phyloP scores from a whole-genome alignment of 2,797 vertebrate species.

The Tokudaia muenninki region DNA sequence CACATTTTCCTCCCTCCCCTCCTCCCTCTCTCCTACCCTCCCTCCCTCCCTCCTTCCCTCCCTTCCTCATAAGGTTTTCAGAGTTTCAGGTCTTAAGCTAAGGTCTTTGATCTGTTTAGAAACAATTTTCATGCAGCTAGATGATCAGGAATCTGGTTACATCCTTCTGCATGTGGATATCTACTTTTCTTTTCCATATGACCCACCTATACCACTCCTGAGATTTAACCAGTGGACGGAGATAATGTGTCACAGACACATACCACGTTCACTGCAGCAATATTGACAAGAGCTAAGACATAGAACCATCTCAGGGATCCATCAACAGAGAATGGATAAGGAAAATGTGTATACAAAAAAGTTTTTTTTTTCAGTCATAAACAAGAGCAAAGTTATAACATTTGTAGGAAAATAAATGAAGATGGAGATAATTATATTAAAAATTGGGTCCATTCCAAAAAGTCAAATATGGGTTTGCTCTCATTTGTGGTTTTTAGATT shows the following conservation, averaged over 20 bases:
- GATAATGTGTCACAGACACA: too few species aligned
- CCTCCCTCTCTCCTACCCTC: too few species aligned
- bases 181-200: background rate
- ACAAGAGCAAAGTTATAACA: background rate
- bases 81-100: background rate
- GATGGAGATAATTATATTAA: background rate
- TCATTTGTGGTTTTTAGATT: background rate
- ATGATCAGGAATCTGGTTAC: background rate
- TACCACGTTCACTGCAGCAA: background rate
- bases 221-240: background rate
- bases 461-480: background rate
- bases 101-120: background rate
- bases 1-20: background rate
- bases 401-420: background rate
- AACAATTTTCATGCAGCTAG: background rate
- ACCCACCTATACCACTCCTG: background rate
- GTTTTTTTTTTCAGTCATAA: background rate
- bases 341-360: background rate
- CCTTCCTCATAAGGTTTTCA: background rate
- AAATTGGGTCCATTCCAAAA: background rate
- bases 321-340: background rate
- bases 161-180: background rate
- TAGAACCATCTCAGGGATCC: background rate
- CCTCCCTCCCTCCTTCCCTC: too few species aligned
- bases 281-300: background rate